Percentiles rank a stretch among this genome's conserved stretches.
These are phyloP conservation scores for Torymus auratus DNA, from an alignment of 2,888 invertebrate species.

Conservation along the genomic window DNA sequence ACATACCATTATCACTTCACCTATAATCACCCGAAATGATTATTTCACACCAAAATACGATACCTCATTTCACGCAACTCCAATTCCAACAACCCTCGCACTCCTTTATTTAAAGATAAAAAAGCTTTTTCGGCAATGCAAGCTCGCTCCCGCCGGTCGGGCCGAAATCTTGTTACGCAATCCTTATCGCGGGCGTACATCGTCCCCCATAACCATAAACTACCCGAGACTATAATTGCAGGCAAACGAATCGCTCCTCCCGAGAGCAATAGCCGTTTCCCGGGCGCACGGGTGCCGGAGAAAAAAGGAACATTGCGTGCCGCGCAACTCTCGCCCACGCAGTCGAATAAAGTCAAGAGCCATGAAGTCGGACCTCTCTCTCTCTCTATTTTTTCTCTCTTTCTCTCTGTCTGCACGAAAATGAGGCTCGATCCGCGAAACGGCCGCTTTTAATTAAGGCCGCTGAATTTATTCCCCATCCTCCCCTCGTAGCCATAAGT, in stretches of 20 bases:
- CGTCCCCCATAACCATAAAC: neutral
- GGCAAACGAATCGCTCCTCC: neutral
- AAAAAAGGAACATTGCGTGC: too few relatives aligned
- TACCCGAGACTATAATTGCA: neutral
- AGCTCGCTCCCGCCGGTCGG: too few relatives aligned
- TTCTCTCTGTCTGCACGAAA: slow-evolving; percentile 15
- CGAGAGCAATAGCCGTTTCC: neutral
- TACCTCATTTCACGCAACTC: too few relatives aligned
- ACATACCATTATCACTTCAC: too few relatives aligned
- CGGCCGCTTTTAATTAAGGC: slow-evolving; percentile 42
- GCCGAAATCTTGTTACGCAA: too few relatives aligned
- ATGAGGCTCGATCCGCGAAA: slow-evolving; percentile 33
- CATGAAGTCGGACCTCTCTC: neutral
- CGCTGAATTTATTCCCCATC: slow-evolving; percentile 38
- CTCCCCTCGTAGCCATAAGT: neutral
- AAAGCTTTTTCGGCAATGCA: too few relatives aligned
- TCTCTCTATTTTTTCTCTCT: neutral
- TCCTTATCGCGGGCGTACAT: neutral
- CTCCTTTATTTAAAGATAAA: too few relatives aligned
- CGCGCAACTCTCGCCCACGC: neutral
- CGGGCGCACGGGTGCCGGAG: too few relatives aligned
- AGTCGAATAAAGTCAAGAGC: neutral
- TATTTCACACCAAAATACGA: too few relatives aligned
- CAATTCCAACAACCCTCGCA: too few relatives aligned
- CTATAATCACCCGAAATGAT: too few relatives aligned